Evolutionary conservation across 2,888 invertebrate species (phyloP).

Genomic region (Tipula vernalis): DNA sequence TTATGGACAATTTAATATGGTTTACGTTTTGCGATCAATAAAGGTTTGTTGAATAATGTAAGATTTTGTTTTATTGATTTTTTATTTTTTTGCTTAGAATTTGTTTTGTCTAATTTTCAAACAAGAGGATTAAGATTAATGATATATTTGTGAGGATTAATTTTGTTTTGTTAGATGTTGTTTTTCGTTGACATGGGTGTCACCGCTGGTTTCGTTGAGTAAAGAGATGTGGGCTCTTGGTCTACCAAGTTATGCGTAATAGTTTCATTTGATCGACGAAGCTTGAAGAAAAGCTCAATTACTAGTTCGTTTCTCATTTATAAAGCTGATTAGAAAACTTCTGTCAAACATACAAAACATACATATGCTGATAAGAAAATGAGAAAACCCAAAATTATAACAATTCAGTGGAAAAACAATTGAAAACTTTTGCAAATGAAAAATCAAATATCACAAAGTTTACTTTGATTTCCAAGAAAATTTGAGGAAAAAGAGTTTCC

Average conservation of each 20-base stretch:
- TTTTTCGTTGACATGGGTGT: no score
- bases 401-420: background rate
- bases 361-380: no score
- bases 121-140: background rate
- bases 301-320: no score
- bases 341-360: no score
- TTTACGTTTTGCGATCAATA: background rate
- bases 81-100: background rate
- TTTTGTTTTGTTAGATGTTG: background rate
- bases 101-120: background rate
- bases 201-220: no score
- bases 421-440: background rate
- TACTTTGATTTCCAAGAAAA: background rate
- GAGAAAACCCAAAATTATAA: no score
- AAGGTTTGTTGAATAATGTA: background rate
- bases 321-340: no score
- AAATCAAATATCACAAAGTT: background rate
- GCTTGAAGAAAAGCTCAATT: no score
- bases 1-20: background rate
- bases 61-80: background rate
- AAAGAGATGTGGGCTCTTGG: no score
- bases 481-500: background rate
- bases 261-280: no score
- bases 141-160: background rate
- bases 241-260: no score